Evolutionary conservation across 2,888 invertebrate genomes (phyloP).

Genomic region (Eilema caniola): DNA sequence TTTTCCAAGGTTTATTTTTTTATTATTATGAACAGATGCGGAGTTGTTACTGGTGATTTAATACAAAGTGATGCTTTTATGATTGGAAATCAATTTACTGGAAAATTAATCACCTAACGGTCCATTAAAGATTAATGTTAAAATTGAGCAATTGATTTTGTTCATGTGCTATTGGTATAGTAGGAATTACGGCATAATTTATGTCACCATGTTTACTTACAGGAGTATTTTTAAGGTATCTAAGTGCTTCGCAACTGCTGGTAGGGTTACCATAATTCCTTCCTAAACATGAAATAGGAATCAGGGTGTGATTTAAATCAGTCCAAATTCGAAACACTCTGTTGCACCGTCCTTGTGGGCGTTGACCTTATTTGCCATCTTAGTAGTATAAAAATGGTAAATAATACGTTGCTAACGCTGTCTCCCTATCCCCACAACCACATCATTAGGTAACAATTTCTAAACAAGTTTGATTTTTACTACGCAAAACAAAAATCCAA

Average conservation of each 20-base stretch:
- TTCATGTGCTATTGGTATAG: background rate
- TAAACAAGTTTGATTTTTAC: background rate
- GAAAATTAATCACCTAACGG: constrained; percentile 2
- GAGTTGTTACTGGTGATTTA: background rate
- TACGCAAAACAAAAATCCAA: background rate
- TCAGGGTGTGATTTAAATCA: background rate
- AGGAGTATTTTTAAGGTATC: background rate
- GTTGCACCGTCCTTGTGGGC: too few relatives aligned
- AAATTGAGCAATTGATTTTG: background rate
- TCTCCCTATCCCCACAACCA: background rate
- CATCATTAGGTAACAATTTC: background rate
- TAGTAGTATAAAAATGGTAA: background rate
- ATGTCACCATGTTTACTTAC: too few relatives aligned
- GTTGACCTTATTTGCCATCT: background rate
- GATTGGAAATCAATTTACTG: constrained; percentile 5
- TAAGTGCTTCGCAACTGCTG: background rate
- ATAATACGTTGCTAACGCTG: too few relatives aligned
- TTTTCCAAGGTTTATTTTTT: constrained; percentile 37
- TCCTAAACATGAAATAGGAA: background rate
- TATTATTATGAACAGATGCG: constrained; percentile 18
- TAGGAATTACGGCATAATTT: background rate
- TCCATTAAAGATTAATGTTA: constrained; percentile 7
- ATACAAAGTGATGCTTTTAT: constrained; percentile 5
- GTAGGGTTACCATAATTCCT: background rate
- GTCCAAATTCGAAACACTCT: background rate